Evolutionary conservation across 2,797 vertebrate genomes (phyloP).

Genomic region (Ceyx erithaca): DNA sequence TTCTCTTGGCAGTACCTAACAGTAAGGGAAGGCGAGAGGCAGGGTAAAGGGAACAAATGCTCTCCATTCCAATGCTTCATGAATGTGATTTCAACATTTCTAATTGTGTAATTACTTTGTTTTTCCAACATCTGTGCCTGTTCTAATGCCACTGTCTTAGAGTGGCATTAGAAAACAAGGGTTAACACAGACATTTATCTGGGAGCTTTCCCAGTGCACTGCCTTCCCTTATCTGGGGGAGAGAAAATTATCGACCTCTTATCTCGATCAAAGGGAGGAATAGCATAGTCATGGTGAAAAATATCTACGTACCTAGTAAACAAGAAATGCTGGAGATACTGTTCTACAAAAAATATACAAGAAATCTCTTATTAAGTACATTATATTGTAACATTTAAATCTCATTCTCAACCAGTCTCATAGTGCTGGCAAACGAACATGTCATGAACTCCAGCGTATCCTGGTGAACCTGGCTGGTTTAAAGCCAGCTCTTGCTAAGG

Average conservation of each 20-base stretch:
- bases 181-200: neutral
- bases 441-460: accelerated
- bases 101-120: neutral
- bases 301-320: neutral
- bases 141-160: neutral
- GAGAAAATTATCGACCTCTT: neutral
- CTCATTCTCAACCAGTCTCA: neutral
- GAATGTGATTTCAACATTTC: neutral
- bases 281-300: neutral
- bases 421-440: neutral
- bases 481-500: neutral
- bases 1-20: neutral
- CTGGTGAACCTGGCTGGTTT: neutral
- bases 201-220: neutral
- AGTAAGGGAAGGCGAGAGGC: neutral
- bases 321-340: accelerated
- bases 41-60: neutral
- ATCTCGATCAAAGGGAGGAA: neutral
- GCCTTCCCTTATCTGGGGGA: neutral
- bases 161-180: neutral
- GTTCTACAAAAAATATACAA: neutral
- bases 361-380: neutral
- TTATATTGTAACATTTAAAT: neutral
- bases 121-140: neutral
- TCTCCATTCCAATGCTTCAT: neutral